Base-by-base conservation (phyloP, 2,797 vertebrate species). In the Channallabes apus region DNA sequence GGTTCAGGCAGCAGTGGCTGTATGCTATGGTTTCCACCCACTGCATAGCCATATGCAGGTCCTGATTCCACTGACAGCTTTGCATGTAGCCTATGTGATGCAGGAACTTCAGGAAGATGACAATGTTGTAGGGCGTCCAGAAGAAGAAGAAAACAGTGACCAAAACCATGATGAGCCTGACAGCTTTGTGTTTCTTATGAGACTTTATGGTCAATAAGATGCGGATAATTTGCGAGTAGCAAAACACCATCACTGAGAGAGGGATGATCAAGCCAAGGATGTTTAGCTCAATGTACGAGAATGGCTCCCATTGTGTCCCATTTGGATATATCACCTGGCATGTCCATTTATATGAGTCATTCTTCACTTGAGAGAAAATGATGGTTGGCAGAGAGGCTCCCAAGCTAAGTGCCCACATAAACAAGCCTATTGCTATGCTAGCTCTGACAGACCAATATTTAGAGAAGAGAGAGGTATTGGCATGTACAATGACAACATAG, bases 401-500 rank as follows among this genome's bases (percentile, higher is more conserved):
- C 17, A 95, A 0, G 51, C 95, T 95, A 0, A 93, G n/a, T 54
- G 90, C 41, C 97, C 97, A 97, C 61, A 96, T 82, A 0, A 27
- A 0, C 1, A 91, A n/a, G 6, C 91, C 92, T 86, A 95, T 35
- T 51, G 54, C n/a, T 0, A 89, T 0, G 8, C 94, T 95, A 17
- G 65, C 7, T 1, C 51, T 86, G 77, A 89, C 0, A 0, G 94
- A 96, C 79, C 96, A 93, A 84, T 95, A 90, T 0, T 15, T 90
- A 0, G 93, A 86, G 17, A 83, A 86, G 69, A 93, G 85, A 4
- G 71, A 38, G 0, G 82, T 92, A 4, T 94, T 89, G 0, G 93
- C 85, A 0, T 94, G 94, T 86, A 97, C 87, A 14, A 98, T 93
- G 22, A 95, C 91, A 88, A 95, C 8, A 64, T 97, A 98, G 88